Conservation (phyloP, 2,113 vertebrate species). For the Catagonus wagneri region DNA sequence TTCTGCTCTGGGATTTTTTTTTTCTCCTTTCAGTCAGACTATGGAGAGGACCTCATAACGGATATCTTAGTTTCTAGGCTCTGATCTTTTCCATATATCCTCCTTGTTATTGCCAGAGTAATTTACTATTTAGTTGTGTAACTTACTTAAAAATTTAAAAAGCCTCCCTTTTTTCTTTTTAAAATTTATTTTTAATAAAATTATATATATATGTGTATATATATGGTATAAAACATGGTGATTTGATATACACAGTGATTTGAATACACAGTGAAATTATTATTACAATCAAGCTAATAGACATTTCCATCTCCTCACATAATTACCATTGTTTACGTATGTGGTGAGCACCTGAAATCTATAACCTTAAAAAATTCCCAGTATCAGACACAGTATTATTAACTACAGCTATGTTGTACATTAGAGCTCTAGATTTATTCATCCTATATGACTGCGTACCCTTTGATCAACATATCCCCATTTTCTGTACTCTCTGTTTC, state of each 20-base stretch:
- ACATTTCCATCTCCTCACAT: neutral
- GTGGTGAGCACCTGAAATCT: neutral
- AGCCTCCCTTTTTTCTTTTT: neutral
- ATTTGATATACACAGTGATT: neutral
- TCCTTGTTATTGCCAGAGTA: neutral
- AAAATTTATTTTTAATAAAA: neutral
- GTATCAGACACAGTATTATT: neutral
- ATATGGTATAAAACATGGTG: neutral
- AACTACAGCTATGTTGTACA: accelerated
- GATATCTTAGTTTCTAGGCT: neutral
- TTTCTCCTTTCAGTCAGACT: neutral
- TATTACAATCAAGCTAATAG: neutral
- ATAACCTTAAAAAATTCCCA: neutral
- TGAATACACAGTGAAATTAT: neutral
- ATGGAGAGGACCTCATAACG: neutral
- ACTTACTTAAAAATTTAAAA: neutral
- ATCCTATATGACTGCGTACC: neutral
- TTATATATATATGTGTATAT: neutral
- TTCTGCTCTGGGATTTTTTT: neutral
- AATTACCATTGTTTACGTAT: neutral
- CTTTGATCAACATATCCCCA: neutral
- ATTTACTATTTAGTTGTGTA: neutral
- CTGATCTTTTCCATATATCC: neutral
- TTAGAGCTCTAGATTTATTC: neutral
- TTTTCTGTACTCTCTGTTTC: neutral